A percentile compares a stretch with the other conserved stretches of the same genome.
Evolutionary conservation across 92 coral and sea anemone species (phyloP).

Genomic region (Siderastrea siderea): DNA sequence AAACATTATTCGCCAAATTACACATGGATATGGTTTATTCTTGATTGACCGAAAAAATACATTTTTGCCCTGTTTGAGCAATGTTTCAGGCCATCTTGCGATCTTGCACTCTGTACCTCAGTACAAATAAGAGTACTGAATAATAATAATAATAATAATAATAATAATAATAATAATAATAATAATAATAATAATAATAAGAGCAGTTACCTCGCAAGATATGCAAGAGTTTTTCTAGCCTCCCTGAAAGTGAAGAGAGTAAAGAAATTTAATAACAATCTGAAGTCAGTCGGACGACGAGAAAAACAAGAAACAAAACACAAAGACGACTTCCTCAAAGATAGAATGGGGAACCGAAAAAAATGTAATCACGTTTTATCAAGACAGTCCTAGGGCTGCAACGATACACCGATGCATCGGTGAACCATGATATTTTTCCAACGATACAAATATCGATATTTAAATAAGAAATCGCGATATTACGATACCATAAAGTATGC

Average conservation of each 20-base stretch:
- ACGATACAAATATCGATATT: too few relatives aligned
- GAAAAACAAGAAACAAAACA: neutral
- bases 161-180: neutral
- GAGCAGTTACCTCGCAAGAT: conserved; percentile 63
- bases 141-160: too few relatives aligned
- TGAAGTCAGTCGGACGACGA: neutral
- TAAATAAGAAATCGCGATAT: too few relatives aligned
- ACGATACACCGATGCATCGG: too few relatives aligned
- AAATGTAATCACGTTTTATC: neutral
- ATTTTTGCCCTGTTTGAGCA: neutral
- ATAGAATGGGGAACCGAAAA: neutral
- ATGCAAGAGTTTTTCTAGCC: conserved; percentile 76
- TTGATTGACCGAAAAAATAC: too few relatives aligned
- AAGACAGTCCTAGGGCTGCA: too few relatives aligned
- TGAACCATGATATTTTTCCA: too few relatives aligned
- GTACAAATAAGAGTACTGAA: too few relatives aligned
- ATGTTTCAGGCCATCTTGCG: neutral
- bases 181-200: neutral
- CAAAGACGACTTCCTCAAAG: neutral
- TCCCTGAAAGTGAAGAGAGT: conserved; percentile 67
- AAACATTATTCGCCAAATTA: too few relatives aligned
- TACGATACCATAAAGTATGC: too few relatives aligned
- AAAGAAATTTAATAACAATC: neutral
- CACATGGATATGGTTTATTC: too few relatives aligned
- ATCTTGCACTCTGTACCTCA: neutral